A percentile compares a stretch with the other conserved stretches of the same genome.
Conservation (phyloP, 1,140 invertebrate species). For the Zaprionus lachaisei region DNA sequence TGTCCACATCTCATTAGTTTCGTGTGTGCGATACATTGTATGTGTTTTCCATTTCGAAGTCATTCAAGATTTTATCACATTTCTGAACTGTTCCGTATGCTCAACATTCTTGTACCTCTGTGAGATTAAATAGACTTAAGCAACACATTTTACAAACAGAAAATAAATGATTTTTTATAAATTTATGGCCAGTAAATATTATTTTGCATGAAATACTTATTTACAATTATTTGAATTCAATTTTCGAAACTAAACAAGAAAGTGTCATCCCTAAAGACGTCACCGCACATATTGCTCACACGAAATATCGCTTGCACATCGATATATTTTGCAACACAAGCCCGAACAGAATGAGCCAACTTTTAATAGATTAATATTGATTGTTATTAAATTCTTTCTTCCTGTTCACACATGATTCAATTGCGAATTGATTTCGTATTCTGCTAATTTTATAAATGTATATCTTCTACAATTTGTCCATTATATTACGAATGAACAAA, state of each 20-base stretch:
- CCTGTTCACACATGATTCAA: too few relatives aligned
- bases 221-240: not conserved
- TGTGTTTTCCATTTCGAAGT: conserved; percentile 34
- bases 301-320: conserved; percentile 14
- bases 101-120: conserved; percentile 66
- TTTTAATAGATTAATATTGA: too few relatives aligned
- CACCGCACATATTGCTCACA: not conserved
- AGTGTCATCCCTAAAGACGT: conserved; percentile 6
- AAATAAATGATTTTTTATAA: conserved; percentile 35
- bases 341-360: too few relatives aligned
- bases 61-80: conserved; percentile 45
- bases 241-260: not conserved
- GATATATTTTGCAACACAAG: conserved; percentile 5
- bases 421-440: too few relatives aligned
- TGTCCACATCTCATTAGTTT: conserved; percentile 25
- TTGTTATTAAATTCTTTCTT: too few relatives aligned
- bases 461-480: too few relatives aligned
- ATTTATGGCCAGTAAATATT: not conserved
- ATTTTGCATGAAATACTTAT: not conserved
- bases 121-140: conserved; percentile 71
- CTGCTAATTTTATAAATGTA: too few relatives aligned
- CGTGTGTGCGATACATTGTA: not conserved
- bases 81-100: conserved; percentile 37
- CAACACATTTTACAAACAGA: conserved; percentile 46
- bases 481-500: too few relatives aligned